Evolutionary conservation across 2,797 vertebrate species (phyloP).

Genomic region (Cichlasoma orientale): DNA sequence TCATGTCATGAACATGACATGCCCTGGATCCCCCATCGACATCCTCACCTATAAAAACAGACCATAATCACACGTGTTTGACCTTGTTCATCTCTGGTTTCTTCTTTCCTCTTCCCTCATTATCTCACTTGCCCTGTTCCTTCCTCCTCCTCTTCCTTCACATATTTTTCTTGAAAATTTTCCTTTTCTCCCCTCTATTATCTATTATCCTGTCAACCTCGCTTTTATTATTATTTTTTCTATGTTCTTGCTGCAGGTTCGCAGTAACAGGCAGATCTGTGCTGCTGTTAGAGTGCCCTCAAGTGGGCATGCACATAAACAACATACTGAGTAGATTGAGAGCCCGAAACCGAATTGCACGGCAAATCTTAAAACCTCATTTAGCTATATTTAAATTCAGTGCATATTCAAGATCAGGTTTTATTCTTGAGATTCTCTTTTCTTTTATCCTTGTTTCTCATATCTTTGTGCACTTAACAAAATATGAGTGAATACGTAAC

Average conservation of each 20-base stretch:
- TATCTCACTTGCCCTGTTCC: conserved; percentile 24
- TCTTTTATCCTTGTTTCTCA: background rate
- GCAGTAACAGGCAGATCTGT: conserved; percentile 30
- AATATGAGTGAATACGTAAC: background rate
- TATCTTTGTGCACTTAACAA: background rate
- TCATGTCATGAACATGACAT: conserved; percentile 12
- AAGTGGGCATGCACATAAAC: conserved; percentile 59
- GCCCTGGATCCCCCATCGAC: conserved; percentile 15
- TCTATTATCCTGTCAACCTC: conserved; percentile 12
- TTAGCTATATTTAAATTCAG: conserved; percentile 4
- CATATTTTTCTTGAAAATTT: conserved; percentile 3
- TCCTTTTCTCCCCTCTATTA: background rate
- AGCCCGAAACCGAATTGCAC: background rate
- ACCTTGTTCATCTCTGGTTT: conserved; percentile 39
- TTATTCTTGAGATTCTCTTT: background rate
- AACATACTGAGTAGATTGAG: conserved; percentile 20
- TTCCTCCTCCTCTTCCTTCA: conserved; percentile 16
- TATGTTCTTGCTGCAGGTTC: conserved; percentile 24
- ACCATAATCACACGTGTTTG: conserved; percentile 31
- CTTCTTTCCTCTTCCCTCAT: conserved; percentile 13
- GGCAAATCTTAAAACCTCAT: background rate
- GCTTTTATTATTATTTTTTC: background rate
- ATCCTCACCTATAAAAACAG: conserved; percentile 44
- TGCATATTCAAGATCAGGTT: background rate
- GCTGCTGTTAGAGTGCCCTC: conserved; percentile 75